Conservation (phyloP, 2,888 invertebrate species). For the Capitulum mitella region DNA sequence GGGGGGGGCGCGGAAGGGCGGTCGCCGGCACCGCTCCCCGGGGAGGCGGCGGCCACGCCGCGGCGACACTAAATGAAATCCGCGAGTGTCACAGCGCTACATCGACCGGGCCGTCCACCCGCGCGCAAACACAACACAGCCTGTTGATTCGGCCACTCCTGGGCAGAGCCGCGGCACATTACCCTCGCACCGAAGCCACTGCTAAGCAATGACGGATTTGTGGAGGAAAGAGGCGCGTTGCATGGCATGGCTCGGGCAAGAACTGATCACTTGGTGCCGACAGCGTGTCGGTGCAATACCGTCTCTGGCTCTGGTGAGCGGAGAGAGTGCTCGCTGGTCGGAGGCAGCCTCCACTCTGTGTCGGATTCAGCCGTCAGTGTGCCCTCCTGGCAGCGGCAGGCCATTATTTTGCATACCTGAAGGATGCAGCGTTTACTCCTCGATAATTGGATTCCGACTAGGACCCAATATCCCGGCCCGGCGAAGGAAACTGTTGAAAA, state of each 20-base stretch:
- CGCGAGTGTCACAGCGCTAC: neutral
- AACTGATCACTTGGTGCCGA: too few relatives aligned
- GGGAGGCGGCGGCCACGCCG: neutral
- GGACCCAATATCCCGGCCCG: neutral
- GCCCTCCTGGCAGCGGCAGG: neutral
- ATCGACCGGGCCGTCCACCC: neutral
- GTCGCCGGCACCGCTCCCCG: neutral
- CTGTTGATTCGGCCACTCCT: neutral
- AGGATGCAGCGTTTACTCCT: neutral
- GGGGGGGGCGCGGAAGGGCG: neutral
- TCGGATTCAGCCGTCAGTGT: neutral
- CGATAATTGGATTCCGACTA: neutral
- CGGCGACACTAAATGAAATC: constrained; percentile 21
- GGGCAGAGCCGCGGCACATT: neutral
- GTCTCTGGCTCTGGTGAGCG: too few relatives aligned
- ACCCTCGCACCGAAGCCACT: too few relatives aligned
- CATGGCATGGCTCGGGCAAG: too few relatives aligned
- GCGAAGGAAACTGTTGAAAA: neutral
- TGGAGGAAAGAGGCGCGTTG: too few relatives aligned
- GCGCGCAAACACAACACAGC: neutral
- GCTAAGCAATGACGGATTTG: too few relatives aligned
- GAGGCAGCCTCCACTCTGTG: neutral
- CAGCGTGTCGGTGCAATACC: too few relatives aligned
- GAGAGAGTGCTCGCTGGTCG: too few relatives aligned
- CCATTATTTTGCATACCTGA: constrained; percentile 3